Evolutionary conservation across 2,888 invertebrate species (phyloP).

Genomic region (Creontiades dilutus): DNA sequence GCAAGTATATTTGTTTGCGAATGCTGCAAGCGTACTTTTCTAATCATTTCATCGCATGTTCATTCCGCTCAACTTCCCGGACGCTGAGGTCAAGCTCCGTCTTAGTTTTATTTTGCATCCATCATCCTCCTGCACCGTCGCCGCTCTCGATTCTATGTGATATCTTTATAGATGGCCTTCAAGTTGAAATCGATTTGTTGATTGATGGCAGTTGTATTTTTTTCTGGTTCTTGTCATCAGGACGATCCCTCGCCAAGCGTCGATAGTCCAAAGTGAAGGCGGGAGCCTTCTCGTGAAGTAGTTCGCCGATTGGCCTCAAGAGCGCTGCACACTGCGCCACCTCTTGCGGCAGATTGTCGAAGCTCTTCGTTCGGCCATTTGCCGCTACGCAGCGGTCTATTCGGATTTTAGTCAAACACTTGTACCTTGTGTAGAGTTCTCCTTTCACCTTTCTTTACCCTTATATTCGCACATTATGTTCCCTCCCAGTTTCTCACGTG

Average conservation of each 20-base stretch:
- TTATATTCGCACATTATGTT: neutral
- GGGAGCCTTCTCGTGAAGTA: neutral
- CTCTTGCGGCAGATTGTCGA: neutral
- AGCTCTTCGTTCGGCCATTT: neutral
- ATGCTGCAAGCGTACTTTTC: too few species aligned
- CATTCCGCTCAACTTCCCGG: neutral
- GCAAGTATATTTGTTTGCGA: too few species aligned
- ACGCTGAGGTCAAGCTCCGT: neutral
- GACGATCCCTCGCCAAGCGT: neutral
- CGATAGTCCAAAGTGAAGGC: constrained; percentile 13
- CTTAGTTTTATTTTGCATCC: neutral
- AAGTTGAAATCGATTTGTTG: neutral
- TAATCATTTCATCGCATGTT: neutral
- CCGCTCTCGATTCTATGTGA: neutral
- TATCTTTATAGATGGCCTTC: neutral
- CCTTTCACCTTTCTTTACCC: neutral
- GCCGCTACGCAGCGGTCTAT: neutral
- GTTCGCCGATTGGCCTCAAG: neutral
- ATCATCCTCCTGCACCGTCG: constrained; percentile 3
- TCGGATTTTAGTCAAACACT: neutral
- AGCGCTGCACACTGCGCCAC: neutral
- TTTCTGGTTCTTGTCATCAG: neutral
- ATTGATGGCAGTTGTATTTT: neutral
- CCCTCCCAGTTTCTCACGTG: too few species aligned
- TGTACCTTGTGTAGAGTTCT: neutral